Base-by-base conservation (phyloP, 1,140 invertebrate species). In the Tenebrio molitor region DNA sequence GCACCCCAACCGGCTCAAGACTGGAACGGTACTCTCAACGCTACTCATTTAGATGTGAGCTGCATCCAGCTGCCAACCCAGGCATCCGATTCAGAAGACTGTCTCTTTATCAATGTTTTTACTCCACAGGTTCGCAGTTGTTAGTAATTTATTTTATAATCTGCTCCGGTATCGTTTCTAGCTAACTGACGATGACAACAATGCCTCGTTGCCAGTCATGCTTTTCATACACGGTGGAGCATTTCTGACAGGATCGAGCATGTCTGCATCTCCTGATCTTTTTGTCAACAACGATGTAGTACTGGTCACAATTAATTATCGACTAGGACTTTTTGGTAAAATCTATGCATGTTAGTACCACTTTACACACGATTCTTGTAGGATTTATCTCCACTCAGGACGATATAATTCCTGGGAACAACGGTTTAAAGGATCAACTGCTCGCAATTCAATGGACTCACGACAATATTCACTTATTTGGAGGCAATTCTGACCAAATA, bases 191-290 rank as follows among this genome's bases (percentile, higher is more conserved):
- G 16, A 44, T 12, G 16, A 14, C 6, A 12, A 44, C n/a, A n/a
- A n/a, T n/a, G n/a, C n/a, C 6, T 12, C 12, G 10, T 50, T 50
- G 17, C 44, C 44, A 10, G 91, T 93, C 0, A 86, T 93, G 81
- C 86, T 93, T 0, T 93, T 85, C 81, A 87, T 94, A 19, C 89
- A 92, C 79, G 92, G 92, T 1, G 92, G 92, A 17, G 87, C 81
- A 23, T 91, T 92, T 74, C 76, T 81, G 1, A 66, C 78, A 7
- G 89, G 89, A 0, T 76, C 77, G 25, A 75, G 69, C 7, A 76
- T 79, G 5, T 23, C 84, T 0, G 85, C 86, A 74, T 83, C 84
- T 6, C 84, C 86, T 1, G 84, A 86, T 68, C 85, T 87, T 72
- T 83, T 91, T 6, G 77, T 87, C 2, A 79, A 84, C 33, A 84